Evolutionary conservation across 2,888 invertebrate species (phyloP), one percentile per base, ranked within the genome.

Genomic region (Pristionchus maxplancki): DNA sequence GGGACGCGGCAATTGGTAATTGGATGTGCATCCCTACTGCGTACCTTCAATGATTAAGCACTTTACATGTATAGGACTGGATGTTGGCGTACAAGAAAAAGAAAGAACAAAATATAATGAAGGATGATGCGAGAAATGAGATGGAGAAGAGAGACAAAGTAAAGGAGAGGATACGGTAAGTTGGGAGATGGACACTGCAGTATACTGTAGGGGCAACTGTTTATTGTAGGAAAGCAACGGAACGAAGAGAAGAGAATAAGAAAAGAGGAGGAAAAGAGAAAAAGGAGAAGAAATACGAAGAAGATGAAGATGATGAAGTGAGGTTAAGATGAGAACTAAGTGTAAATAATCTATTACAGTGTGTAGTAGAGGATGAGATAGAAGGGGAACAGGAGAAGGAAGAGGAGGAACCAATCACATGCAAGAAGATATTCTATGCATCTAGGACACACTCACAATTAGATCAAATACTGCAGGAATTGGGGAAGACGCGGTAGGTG

Each of bases 391-490:
- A 74, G 31, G 62, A 53, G 28, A 44, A 84, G 28, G 89, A 89
- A 31, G 90, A 90, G 44, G 90, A 90, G 28, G 89, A 89, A 85
- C 50, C 88, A 31, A 5, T 88, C 44, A 34, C 15, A 1, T 88
- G 83, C 44, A 89, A 85, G 62, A 81, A 89, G 97, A 97, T 99
- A 90, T 97, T 97, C 94, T 98, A 97, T 95, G 97, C 98, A 95
- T 98, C 98, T 90, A 96, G 99, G 93, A 99, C 99, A 9, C 99
- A 99, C 95, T 98, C 99, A 0, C 99, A 99, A 95, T 95, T 99
- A 67, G 96, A 97, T 0, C 99, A 99, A 95, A 97, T 99, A 95
- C 96, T 98, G n/a, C 78, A 82, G 31, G 50, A 82, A 34, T 82
- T 44, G 53, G 34, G 31, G 34, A 82, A 82, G 53, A 82, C 53